Conservation (phyloP, 2,888 invertebrate species). For the Ephialtes manifestator region DNA sequence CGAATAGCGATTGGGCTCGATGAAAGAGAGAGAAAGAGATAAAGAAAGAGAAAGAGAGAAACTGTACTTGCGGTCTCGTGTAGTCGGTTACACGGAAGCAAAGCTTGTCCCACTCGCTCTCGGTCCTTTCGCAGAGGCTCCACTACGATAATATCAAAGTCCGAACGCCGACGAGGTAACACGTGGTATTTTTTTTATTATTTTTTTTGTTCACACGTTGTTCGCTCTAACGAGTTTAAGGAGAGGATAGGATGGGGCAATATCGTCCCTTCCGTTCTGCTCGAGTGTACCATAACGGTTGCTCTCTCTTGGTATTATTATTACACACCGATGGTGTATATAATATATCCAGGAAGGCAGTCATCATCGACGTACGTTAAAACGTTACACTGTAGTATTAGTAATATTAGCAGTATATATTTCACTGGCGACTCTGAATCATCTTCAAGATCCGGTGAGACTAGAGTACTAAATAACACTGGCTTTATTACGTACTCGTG, state of each 20-base stretch:
- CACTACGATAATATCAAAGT: constrained; percentile 33
- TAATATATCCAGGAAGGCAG: constrained; percentile 65
- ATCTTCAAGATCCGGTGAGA: constrained; percentile 64
- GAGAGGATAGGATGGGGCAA: constrained; percentile 51
- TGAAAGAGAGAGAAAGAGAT: not conserved
- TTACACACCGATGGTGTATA: constrained; percentile 54
- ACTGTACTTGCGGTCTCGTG: constrained; percentile 42
- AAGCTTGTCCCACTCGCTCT: constrained; percentile 26
- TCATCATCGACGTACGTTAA: constrained; percentile 68
- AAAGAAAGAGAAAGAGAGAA: constrained; percentile 9
- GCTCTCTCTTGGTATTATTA: constrained; percentile 38
- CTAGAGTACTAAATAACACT: constrained; percentile 18
- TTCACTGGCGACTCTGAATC: constrained; percentile 51
- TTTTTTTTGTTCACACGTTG: constrained; percentile 54
- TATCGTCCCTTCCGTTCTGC: constrained; percentile 57
- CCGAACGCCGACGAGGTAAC: constrained; percentile 41
- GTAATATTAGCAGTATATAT: constrained; percentile 32
- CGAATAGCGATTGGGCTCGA: constrained; percentile 58
- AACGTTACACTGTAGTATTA: constrained; percentile 29
- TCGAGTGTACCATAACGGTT: constrained; percentile 58
- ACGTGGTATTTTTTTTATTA: constrained; percentile 31
- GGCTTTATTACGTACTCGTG: constrained; percentile 52
- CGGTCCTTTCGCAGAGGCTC: not conserved
- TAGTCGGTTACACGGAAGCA: constrained; percentile 44
- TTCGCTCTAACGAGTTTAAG: constrained; percentile 52